phyloP scores from a whole-genome alignment of 2,888 invertebrate species.

The Diadegma fenestrale region DNA sequence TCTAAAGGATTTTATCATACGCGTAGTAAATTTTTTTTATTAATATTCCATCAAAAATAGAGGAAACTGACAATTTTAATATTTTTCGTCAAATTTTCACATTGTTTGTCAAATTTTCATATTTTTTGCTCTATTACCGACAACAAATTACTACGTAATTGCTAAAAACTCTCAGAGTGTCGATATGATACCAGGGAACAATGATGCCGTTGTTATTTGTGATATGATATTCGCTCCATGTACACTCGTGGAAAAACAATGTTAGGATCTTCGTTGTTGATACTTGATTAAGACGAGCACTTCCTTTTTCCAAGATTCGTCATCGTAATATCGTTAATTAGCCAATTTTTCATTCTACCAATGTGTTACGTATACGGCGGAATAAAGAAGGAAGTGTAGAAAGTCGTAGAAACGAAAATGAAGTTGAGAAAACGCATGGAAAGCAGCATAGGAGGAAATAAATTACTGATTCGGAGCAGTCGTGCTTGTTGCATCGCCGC shows the following conservation, averaged over 20 bases:
- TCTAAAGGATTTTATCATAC: not conserved
- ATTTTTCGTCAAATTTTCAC: no score
- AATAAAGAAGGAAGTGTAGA: conserved; percentile 13
- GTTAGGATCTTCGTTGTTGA: not conserved
- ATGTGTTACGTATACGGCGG: not conserved
- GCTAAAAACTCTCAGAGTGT: no score
- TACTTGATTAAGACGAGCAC: conserved; percentile 1
- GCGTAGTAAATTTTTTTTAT: not conserved
- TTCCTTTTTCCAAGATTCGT: conserved; percentile 26
- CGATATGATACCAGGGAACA: no score
- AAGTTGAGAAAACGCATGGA: not conserved
- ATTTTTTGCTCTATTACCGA: no score
- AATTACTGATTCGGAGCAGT: conserved; percentile 72
- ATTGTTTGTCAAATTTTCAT: not conserved
- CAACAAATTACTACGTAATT: not conserved
- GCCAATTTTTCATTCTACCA: conserved; percentile 77
- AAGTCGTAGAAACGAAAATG: not conserved
- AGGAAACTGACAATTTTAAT: no score
- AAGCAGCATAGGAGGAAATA: conserved; percentile 22
- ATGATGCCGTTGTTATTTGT: no score
- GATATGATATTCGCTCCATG: no score
- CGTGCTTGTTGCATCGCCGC: conserved; percentile 77
- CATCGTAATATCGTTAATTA: conserved; percentile 65
- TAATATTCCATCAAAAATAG: not conserved
- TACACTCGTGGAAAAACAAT: not conserved